A percentile compares a stretch with the other conserved stretches of the same genome.
Evolutionary conservation across 2,888 invertebrate species (phyloP).

Genomic region (Ophioninae sp.): DNA sequence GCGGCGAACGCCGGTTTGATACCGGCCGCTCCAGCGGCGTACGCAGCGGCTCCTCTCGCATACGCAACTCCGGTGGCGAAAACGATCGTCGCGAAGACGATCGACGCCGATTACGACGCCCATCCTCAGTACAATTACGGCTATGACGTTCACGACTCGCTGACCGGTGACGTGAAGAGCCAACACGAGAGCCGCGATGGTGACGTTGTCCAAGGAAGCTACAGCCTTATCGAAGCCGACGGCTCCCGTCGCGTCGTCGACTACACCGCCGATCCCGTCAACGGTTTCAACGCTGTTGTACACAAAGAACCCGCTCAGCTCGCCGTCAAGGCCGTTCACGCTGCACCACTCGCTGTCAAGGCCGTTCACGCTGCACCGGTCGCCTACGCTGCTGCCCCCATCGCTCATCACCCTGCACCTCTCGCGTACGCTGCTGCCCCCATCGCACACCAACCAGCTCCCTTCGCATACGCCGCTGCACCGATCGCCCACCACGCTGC

Average conservation of each 20-base stretch:
- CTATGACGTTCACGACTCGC: conserved; percentile 70
- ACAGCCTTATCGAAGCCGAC: conserved; percentile 81
- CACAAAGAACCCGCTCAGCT: conserved; percentile 74
- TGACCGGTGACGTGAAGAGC: conserved; percentile 77
- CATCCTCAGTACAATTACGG: conserved; percentile 60
- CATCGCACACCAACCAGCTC: conserved; percentile 64
- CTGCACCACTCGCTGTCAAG: conserved; percentile 63
- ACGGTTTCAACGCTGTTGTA: conserved; percentile 78
- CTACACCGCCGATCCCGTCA: conserved; percentile 76
- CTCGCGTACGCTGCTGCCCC: conserved; percentile 81
- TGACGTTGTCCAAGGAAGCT: conserved; percentile 78
- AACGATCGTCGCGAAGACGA: conserved; percentile 42
- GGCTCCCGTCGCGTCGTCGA: conserved; percentile 79
- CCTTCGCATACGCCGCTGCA: conserved; percentile 62
- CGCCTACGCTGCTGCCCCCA: conserved; percentile 51
- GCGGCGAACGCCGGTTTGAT: conserved; percentile 82
- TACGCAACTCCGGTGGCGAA: conserved; percentile 60
- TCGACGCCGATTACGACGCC: conserved; percentile 58
- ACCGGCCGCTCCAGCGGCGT: conserved; percentile 63
- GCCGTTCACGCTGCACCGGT: conserved; percentile 61
- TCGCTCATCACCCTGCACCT: conserved; percentile 80
- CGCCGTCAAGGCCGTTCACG: conserved; percentile 80
- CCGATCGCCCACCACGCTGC: conserved; percentile 51
- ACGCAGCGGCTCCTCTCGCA: conserved; percentile 61
- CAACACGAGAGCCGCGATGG: conserved; percentile 77